Evolutionary conservation across 2,797 vertebrate species (phyloP).

Genomic region (Syncerus caffer): DNA sequence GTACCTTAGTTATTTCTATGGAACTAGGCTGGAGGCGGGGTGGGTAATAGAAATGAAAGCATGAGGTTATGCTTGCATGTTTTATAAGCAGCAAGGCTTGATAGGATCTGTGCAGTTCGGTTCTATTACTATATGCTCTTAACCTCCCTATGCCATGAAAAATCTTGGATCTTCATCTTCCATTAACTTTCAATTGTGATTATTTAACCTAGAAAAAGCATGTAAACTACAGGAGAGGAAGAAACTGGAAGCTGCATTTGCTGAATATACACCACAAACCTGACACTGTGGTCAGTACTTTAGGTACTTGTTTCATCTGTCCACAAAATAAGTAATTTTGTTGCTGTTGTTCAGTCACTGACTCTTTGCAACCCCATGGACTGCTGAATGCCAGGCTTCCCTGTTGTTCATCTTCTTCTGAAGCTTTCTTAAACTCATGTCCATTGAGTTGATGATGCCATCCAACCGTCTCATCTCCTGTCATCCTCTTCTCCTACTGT

Average conservation of each 20-base stretch:
- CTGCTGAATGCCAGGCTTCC: background rate
- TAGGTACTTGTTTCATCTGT: background rate
- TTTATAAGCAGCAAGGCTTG: background rate
- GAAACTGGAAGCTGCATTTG: background rate
- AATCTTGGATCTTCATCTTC: background rate
- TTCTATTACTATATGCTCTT: background rate
- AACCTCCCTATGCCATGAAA: background rate
- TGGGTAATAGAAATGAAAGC: background rate
- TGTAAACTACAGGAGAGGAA: background rate
- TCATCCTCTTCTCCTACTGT: background rate
- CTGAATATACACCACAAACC: background rate
- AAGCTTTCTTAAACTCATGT: background rate
- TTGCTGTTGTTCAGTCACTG: background rate
- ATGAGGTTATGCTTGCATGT: too few relatives aligned
- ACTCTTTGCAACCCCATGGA: background rate
- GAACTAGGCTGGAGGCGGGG: background rate
- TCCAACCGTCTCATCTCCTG: background rate
- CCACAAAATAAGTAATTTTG: background rate
- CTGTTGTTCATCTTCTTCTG: background rate
- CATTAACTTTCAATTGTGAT: background rate
- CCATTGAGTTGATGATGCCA: background rate
- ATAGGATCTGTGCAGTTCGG: background rate
- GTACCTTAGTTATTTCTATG: background rate
- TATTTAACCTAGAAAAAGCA: background rate
- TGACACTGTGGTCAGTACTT: background rate